Base-by-base conservation (phyloP, 1,140 invertebrate genomes). In the Drosophila insularis region DNA sequence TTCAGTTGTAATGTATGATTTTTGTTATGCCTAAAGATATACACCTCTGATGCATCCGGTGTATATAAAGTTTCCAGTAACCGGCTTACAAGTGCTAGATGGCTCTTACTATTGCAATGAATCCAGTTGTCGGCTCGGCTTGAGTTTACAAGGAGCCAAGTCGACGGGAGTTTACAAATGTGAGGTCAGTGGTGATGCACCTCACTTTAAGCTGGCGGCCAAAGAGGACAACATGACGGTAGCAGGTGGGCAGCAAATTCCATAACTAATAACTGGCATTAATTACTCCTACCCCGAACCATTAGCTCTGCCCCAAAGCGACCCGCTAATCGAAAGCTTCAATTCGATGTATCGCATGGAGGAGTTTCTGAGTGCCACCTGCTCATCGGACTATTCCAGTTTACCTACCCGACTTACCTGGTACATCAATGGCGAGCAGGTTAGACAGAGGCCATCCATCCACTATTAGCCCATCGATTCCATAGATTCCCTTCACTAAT, bases 51-150 rank as follows among this genome's bases (percentile, higher is more conserved):
- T 89, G 79, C 81, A 80, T 74, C 91, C 91, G 5, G 80, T 90
- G 23, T 91, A 90, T 55, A 78, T 92, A 64, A 89, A 80, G 39
- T 92, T 92, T 50, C 80, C 71, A 10, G 90, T 91, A 4, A 61
- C 93, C 10, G 96, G 95, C 46, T 94, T 95, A 4, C 96, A 95
- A 67, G 95, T 96, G 77, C 95, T 94, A 1, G 96, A 96, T 80
- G 96, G 95, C 80, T 94, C 94, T 90, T 94, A 94, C 92, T 94
- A 94, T n/a, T 94, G 94, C 71, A 92, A 93, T 60, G 85, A 85
- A 39, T 92, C 92, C 27, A 93, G 91, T 3, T 94, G 94, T 66
- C 91, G 92, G 63, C 91, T 94, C 13, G 91, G 92, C 4, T 90
- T 94, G n/a, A 93, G 93, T 82, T 90, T 93, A 13, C 89, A 93